Evolutionary conservation across 2,888 invertebrate species (phyloP).

Genomic region (Oscheius sp.): DNA sequence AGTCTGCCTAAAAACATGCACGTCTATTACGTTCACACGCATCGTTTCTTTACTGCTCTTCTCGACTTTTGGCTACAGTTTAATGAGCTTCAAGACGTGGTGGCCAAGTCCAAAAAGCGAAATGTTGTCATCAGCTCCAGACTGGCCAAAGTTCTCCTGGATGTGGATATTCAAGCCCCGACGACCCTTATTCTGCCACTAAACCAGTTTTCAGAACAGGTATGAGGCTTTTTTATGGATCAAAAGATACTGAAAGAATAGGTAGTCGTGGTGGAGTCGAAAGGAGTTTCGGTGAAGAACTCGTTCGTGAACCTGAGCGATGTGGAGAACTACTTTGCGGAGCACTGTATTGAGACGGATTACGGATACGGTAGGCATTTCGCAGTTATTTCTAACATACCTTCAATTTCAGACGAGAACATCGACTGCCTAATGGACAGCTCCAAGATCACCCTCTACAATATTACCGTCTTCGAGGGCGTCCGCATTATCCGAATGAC

Average conservation of each 20-base stretch:
- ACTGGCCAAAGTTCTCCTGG: constrained; percentile 46
- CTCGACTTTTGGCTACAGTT: constrained; percentile 86
- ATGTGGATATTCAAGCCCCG: constrained; percentile 53
- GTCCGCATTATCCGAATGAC: neutral
- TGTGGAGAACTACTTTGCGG: constrained; percentile 41
- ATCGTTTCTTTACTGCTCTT: constrained; percentile 86
- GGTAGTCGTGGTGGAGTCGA: constrained; percentile 45
- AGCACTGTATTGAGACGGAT: constrained; percentile 48
- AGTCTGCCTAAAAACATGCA: constrained; percentile 79
- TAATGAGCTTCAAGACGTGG: constrained; percentile 84
- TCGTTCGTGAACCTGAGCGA: constrained; percentile 48
- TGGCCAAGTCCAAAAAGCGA: constrained; percentile 72
- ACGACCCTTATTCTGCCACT: constrained; percentile 60
- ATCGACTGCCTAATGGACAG: constrained; percentile 67
- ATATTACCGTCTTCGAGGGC: constrained; percentile 49
- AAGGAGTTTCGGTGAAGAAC: constrained; percentile 53
- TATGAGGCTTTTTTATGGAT: constrained; percentile 3
- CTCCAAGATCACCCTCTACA: constrained; percentile 44
- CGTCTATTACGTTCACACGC: constrained; percentile 80
- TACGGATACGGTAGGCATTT: constrained; percentile 44
- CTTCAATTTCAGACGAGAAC: constrained; percentile 29
- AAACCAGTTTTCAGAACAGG: constrained; percentile 61
- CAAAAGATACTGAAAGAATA: constrained; percentile 34
- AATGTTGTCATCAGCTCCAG: constrained; percentile 7
- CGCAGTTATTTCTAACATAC: too few species aligned